Conservation (phyloP, 2,113 vertebrate genomes). For the Rhombomys opimus region DNA sequence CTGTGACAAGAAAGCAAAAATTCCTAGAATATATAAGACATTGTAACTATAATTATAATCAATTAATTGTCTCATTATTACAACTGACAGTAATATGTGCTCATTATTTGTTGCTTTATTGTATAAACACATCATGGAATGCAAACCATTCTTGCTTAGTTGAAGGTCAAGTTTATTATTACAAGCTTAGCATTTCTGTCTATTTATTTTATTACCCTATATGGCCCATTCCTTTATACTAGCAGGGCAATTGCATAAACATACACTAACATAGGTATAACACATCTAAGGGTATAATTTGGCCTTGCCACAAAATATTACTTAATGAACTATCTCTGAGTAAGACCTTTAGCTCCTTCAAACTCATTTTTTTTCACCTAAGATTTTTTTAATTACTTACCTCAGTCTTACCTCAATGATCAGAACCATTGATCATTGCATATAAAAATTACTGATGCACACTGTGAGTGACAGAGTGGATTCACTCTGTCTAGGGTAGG, state of each 20-base stretch:
- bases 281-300: background rate
- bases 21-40: background rate
- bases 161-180: background rate
- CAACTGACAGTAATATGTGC: background rate
- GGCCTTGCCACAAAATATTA: background rate
- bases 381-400: background rate
- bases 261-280: background rate
- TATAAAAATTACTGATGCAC: background rate
- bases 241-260: background rate
- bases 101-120: background rate
- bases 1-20: background rate
- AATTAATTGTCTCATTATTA: conserved; percentile 5
- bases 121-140: background rate
- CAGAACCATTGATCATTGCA: background rate
- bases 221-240: background rate
- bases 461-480: background rate
- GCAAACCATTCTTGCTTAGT: background rate
- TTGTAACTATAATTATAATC: background rate
- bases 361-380: background rate
- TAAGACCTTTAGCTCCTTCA: background rate
- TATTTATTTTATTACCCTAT: background rate
- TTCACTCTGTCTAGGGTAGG: background rate
- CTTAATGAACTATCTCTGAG: background rate
- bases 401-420: background rate
- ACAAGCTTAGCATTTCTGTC: background rate